Base-by-base conservation (phyloP, 2,797 vertebrate genomes). In the Enteromius afrohamiltoni region DNA sequence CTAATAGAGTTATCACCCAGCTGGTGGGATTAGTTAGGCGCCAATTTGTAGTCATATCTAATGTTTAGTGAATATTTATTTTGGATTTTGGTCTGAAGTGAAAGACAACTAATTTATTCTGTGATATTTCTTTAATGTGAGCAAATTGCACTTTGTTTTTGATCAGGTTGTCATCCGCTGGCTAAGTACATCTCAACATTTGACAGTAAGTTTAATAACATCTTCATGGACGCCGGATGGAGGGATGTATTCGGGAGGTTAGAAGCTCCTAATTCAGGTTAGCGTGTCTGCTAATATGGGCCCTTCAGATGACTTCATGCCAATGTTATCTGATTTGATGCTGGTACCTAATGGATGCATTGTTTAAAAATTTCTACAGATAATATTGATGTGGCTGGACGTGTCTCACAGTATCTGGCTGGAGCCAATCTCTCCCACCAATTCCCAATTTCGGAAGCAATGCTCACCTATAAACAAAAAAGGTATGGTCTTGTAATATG, bases 401-500 rank as follows among this genome's bases (percentile, higher is more conserved):
- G 95, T 10, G 93, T 95, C 5, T 89, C 92, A 58, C 95, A 96
- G 92, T 96, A 95, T 84, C 89, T 96, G 83, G 91, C 91, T 2
- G 95, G 95, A 64, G 95, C 95, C 84, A 95, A 91, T 70, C 91
- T 94, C 68, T 95, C 95, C 45, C 95, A 96, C 85, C 95, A 95
- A 90, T 95, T 95, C 85, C 95, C 95, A 86, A 95, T 96, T 89
- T 95, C 95, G 11, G 95, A 96, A 75, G 95, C 95, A 79, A 96
- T 96, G 95, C 95, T 96, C 78, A 96, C 95, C 83, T 96, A 96
- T 90, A 96, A 95, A 83, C 95, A 96, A 89, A 96, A 96, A 90
- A 96, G 95, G 95, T 96, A 93, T 53, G 11, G 7, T 58, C 2
- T 1, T 62, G 11, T 58, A 49, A 23, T 58, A 58, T 37, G 3